Percentiles rank a stretch among this genome's conserved stretches.
Conservation (phyloP, 2,888 invertebrate species). For the Salticus scenicus region DNA sequence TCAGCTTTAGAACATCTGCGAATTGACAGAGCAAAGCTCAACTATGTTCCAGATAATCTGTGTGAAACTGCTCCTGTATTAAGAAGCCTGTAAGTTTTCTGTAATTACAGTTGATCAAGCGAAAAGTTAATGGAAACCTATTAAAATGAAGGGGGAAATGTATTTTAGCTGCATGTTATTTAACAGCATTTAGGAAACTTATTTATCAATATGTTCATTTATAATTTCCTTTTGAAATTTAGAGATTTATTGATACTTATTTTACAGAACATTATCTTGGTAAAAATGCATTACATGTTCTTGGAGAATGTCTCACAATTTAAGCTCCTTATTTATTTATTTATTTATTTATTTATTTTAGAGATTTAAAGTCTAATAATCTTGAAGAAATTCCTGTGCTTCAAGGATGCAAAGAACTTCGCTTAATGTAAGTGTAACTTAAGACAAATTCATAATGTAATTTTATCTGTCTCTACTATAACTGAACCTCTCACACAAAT, state of each 20-base stretch:
- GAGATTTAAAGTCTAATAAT: conserved; percentile 90
- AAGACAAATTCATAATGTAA: too few relatives aligned
- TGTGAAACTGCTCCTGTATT: conserved; percentile 87
- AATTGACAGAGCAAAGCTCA: conserved; percentile 87
- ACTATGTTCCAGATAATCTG: conserved; percentile 83
- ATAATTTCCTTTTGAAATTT: conserved; percentile 75
- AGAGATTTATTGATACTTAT: too few relatives aligned
- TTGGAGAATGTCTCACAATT: too few relatives aligned
- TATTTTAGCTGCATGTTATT: neutral
- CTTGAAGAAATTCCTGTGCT: conserved; percentile 86
- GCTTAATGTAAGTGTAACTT: conserved; percentile 75
- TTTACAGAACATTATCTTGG: too few relatives aligned
- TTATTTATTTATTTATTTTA: too few relatives aligned
- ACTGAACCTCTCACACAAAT: too few relatives aligned
- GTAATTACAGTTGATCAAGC: too few relatives aligned
- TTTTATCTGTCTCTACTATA: too few relatives aligned
- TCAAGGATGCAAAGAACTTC: conserved; percentile 84
- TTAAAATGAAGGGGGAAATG: too few relatives aligned
- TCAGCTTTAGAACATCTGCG: conserved; percentile 86
- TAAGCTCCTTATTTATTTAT: too few relatives aligned
- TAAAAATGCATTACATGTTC: too few relatives aligned
- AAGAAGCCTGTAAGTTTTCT: conserved; percentile 86
- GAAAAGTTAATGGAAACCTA: too few relatives aligned
- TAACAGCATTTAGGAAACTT: neutral
- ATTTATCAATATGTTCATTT: neutral